phyloP scores from a whole-genome alignment of 2,888 invertebrate genomes.

The Drosophila anomalata region DNA sequence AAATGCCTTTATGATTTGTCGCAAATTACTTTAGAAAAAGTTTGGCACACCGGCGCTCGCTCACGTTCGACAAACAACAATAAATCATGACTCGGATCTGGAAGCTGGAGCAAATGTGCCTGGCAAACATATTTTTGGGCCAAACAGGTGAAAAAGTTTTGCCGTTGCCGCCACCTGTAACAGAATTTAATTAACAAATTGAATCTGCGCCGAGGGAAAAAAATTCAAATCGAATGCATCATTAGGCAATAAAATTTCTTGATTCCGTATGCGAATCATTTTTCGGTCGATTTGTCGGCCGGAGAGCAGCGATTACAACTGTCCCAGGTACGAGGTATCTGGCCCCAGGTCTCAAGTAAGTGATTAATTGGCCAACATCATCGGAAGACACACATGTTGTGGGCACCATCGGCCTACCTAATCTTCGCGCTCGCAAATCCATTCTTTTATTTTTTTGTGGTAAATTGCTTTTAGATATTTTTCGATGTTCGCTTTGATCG shows the following conservation, averaged over 20 bases:
- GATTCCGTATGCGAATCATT: constrained; percentile 38
- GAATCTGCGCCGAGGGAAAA: constrained; percentile 22
- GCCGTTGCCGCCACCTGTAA: constrained; percentile 36
- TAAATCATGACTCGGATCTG: constrained; percentile 60
- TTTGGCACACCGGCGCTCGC: constrained; percentile 49
- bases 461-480: constrained; percentile 3
- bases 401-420: neutral
- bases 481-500: constrained; percentile 33
- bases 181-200: constrained; percentile 73
- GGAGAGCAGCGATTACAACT: neutral
- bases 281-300: constrained; percentile 19
- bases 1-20: constrained; percentile 73
- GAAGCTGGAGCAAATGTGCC: constrained; percentile 10
- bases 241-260: constrained; percentile 53
- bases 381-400: constrained; percentile 24
- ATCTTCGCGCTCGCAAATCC: constrained; percentile 16
- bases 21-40: constrained; percentile 75
- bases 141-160: constrained; percentile 33
- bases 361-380: constrained; percentile 61
- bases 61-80: constrained; percentile 71
- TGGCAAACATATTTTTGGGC: constrained; percentile 22
- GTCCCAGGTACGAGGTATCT: neutral
- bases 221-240: constrained; percentile 65
- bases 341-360: constrained; percentile 23
- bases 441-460: neutral